Evolutionary conservation across 2,888 invertebrate species (phyloP).

Genomic region (Drosophila paranaensis): DNA sequence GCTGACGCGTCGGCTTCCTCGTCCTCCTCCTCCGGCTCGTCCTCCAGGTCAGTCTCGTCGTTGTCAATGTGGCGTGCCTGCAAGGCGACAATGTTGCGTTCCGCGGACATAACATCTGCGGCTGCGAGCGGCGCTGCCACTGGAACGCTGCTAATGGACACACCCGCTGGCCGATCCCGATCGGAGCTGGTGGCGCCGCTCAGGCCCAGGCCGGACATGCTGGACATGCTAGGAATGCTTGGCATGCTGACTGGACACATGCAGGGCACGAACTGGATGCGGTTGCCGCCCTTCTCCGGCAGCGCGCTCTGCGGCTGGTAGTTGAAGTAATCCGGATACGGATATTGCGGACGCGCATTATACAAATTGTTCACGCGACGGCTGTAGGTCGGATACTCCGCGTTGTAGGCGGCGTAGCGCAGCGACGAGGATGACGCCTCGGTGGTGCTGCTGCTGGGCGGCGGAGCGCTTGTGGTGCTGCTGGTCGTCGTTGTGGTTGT

Average conservation of each 20-base stretch:
- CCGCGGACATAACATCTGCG: slow-evolving; percentile 13
- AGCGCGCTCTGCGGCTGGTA: slow-evolving; percentile 58
- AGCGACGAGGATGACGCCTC: slow-evolving; percentile 43
- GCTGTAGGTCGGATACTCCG: slow-evolving; percentile 78
- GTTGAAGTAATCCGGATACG: slow-evolving; percentile 82
- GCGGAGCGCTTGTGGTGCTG: slow-evolving; percentile 49
- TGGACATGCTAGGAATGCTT: slow-evolving; percentile 58
- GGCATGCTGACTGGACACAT: slow-evolving; percentile 82
- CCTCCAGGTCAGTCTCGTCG: slow-evolving; percentile 31
- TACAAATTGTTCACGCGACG: slow-evolving; percentile 76
- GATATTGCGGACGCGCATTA: slow-evolving; percentile 80
- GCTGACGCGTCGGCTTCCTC: slow-evolving; percentile 21
- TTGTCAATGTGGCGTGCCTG: slow-evolving; percentile 56
- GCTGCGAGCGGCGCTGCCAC: neutral
- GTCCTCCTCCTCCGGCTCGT: slow-evolving; percentile 28
- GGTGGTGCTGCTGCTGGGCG: slow-evolving; percentile 40
- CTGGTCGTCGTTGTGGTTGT: slow-evolving; percentile 52
- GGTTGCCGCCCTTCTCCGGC: slow-evolving; percentile 49
- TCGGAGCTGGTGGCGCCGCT: slow-evolving; percentile 28
- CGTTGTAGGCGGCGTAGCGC: slow-evolving; percentile 41
- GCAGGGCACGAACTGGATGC: slow-evolving; percentile 82
- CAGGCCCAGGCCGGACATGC: slow-evolving; percentile 13
- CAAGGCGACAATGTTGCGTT: slow-evolving; percentile 26
- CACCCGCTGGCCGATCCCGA: slow-evolving; percentile 34
- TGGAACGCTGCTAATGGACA: slow-evolving; percentile 33